Evolutionary conservation across 2,113 vertebrate genomes (phyloP), one percentile per base, ranked within the genome.

Genomic region (Bothrops jararaca): DNA sequence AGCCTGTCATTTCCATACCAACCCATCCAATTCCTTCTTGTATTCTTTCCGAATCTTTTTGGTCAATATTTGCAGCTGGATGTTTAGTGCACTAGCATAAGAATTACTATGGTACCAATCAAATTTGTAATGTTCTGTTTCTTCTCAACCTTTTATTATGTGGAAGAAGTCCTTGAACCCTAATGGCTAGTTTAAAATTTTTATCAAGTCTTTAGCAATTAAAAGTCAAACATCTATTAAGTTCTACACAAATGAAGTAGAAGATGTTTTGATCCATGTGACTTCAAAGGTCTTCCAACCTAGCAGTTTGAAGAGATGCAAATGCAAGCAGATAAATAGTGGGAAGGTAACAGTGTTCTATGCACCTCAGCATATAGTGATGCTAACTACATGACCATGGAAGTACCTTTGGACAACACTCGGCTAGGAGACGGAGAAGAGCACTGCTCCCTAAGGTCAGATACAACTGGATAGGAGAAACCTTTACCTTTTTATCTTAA

Each of bases 101-200:
- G 96, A 96, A 80, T 92, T 57, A 95, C 92, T 86, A 53, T 89
- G 90, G 56, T 95, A 89, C 2, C 4, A 26, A 12, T 50, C 92
- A 91, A 86, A 94, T 91, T 92, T 92, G 92, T 91, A 69, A 64
- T 90, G 1, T 85, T 94, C 94, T 97, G 94, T 42, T 92, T 18
- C 85, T 57, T 90, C 58, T 88, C 88, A 89, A 95, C 91, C 94
- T 50, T 1, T 53, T 90, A n/a, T 87, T 94, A 93, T 0, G 0
- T 42, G 92, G 80, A 93, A 96, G 57, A 91, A 93, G 91, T 93
- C 97, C 96, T 96, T 85, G 94, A 95, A 96, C 93, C 86, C 96
- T 97, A n/a, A 96, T 96, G 97, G 97, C 95, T 96, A 95, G 92
- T 95, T 96, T 96, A 22, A 92, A 96, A 94, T 93, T 96, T 96